Evolutionary conservation across 2,888 invertebrate genomes (phyloP).

Genomic region (Micropterix aruncella): DNA sequence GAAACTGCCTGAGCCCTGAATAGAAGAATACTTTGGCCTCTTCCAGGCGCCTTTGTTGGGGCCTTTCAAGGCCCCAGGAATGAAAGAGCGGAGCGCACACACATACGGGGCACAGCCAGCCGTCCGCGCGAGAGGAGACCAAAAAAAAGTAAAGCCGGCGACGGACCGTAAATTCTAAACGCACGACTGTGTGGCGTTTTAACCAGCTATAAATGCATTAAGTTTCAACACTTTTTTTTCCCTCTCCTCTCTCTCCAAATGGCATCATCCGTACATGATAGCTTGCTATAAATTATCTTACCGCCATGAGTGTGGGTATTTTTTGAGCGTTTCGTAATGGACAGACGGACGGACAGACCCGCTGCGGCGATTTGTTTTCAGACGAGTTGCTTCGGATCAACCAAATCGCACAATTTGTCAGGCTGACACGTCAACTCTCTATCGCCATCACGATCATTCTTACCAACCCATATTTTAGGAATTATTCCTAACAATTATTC

Average conservation of each 20-base stretch:
- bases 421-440: too few relatives aligned
- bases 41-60: not conserved
- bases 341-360: too few relatives aligned
- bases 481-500: too few relatives aligned
- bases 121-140: slow-evolving; percentile 6
- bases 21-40: not conserved
- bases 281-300: too few relatives aligned
- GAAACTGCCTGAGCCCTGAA: not conserved
- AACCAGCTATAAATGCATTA: slow-evolving; percentile 12
- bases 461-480: too few relatives aligned
- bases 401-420: too few relatives aligned
- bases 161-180: slow-evolving; percentile 12
- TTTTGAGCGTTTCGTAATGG: too few relatives aligned
- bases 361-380: too few relatives aligned
- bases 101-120: slow-evolving; percentile 2
- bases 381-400: too few relatives aligned
- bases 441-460: too few relatives aligned
- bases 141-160: slow-evolving; percentile 8
- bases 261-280: not conserved
- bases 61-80: slow-evolving; percentile 4
- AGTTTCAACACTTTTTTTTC: slow-evolving; percentile 13
- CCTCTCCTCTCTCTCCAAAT: too few relatives aligned
- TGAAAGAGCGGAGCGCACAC: slow-evolving; percentile 7
- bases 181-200: slow-evolving; percentile 7
- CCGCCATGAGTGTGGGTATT: too few relatives aligned